These are phyloP conservation scores for Eulemur macaco DNA, from an alignment of 2,113 vertebrate species.

Conservation along the genomic window DNA sequence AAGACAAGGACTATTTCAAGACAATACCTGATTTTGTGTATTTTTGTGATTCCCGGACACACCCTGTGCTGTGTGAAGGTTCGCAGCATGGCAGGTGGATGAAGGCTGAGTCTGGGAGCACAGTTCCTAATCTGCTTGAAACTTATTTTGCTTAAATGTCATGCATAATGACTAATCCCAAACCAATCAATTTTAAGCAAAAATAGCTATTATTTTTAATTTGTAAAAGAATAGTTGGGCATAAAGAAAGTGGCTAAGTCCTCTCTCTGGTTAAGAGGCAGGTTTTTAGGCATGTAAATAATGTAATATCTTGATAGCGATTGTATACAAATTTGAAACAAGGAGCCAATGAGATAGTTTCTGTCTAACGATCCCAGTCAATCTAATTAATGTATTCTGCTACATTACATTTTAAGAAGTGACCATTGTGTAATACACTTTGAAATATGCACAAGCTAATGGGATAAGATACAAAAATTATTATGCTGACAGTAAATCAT, in stretches of 20 bases:
- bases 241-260: background rate
- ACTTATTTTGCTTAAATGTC: background rate
- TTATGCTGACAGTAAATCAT: constrained; percentile 99
- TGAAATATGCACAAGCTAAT: constrained; percentile 99
- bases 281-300: constrained; percentile 70
- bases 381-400: constrained; percentile 93
- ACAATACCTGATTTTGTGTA: constrained; percentile 34
- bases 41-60: background rate
- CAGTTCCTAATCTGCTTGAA: background rate
- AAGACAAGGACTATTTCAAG: constrained; percentile 17
- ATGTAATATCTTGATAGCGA: constrained; percentile 68
- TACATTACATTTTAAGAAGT: constrained; percentile 95
- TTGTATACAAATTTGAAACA: constrained; percentile 84
- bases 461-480: constrained; percentile 99
- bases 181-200: background rate
- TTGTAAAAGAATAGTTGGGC: background rate
- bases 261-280: background rate
- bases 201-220: background rate
- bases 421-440: constrained; percentile 93
- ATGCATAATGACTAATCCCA: background rate
- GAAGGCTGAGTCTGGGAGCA: accelerated
- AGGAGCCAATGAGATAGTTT: constrained; percentile 81
- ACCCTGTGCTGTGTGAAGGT: accelerated
- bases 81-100: background rate
- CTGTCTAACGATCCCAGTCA: constrained; percentile 93